These are phyloP conservation scores for Anguilla obscura DNA, from an alignment of 2,797 vertebrate genomes.

Conservation along the genomic window DNA sequence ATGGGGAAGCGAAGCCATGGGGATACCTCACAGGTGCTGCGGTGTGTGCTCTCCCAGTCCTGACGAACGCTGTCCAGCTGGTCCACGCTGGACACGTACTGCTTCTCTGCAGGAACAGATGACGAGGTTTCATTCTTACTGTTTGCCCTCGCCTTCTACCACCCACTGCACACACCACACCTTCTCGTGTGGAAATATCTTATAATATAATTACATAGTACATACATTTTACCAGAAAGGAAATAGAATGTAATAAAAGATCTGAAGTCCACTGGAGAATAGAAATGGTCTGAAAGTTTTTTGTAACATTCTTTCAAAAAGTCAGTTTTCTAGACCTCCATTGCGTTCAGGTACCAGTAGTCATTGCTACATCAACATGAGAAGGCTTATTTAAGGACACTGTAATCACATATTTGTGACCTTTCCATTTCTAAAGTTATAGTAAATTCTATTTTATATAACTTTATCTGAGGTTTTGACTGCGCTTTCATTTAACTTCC, in stretches of 20 bases:
- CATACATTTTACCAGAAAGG: not conserved
- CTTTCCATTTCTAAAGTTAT: no score
- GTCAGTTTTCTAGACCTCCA: no score
- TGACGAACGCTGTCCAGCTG: slow-evolving; percentile 78
- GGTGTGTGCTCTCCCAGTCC: slow-evolving; percentile 87
- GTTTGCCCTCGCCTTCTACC: not conserved
- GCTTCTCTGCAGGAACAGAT: slow-evolving; percentile 70
- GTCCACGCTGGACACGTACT: slow-evolving; percentile 73
- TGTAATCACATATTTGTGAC: no score
- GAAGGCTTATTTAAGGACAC: no score
- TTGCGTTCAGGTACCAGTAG: no score
- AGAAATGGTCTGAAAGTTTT: not conserved
- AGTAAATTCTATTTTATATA: not conserved
- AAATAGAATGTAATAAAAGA: not conserved
- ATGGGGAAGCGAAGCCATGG: not conserved
- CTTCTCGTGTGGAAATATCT: not conserved
- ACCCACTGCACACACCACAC: not conserved
- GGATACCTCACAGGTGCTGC: slow-evolving; percentile 84
- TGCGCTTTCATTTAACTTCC: not conserved
- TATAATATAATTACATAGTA: not conserved
- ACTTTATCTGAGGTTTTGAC: not conserved
- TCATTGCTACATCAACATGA: no score
- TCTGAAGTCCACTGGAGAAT: not conserved
- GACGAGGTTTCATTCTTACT: slow-evolving; percentile 13
- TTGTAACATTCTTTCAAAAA: not conserved